Percentiles rank a stretch among this genome's conserved stretches.
phyloP scores from a whole-genome alignment of 1,140 invertebrate genomes.

The Mesaphorura yosii region DNA sequence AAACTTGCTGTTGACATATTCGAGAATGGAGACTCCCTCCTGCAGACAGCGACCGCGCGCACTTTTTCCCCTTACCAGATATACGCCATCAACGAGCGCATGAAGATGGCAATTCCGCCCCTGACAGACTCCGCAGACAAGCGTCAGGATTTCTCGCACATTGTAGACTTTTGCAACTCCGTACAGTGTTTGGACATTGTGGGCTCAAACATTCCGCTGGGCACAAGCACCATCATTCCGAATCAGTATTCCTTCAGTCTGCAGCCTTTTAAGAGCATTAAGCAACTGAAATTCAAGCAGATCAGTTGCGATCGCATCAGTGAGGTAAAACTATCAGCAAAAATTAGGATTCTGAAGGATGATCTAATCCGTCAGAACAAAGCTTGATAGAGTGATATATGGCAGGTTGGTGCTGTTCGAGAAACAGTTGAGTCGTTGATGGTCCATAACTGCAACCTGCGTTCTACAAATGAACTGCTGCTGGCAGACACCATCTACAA shows the following conservation, averaged over 20 bases:
- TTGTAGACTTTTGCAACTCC: constrained; percentile 75
- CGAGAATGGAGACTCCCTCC: constrained; percentile 52
- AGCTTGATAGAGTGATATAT: too few species aligned
- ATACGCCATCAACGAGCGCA: constrained; percentile 72
- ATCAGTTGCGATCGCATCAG: constrained; percentile 24
- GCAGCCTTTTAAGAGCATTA: constrained; percentile 60
- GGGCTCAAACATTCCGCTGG: constrained; percentile 50
- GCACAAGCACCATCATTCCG: constrained; percentile 68
- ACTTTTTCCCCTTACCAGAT: constrained; percentile 63
- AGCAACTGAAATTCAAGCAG: constrained; percentile 32
- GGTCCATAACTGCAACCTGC: constrained; percentile 49
- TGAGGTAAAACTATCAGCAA: constrained; percentile 9
- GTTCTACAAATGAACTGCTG: constrained; percentile 54
- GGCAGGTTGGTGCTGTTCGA: constrained; percentile 36
- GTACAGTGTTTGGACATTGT: constrained; percentile 54
- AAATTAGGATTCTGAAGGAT: too few species aligned
- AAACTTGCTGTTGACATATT: constrained; percentile 59
- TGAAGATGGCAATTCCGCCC: constrained; percentile 70
- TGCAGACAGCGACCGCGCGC: constrained; percentile 46
- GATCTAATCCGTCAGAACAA: too few species aligned
- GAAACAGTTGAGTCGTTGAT: constrained; percentile 49
- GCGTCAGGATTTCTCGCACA: constrained; percentile 71
- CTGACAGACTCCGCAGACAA: constrained; percentile 52
- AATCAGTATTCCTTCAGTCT: constrained; percentile 69
- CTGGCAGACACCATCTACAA: constrained; percentile 60